phyloP scores from a whole-genome alignment of 2,113 vertebrate species.

The Pseudopodoces humilis region DNA sequence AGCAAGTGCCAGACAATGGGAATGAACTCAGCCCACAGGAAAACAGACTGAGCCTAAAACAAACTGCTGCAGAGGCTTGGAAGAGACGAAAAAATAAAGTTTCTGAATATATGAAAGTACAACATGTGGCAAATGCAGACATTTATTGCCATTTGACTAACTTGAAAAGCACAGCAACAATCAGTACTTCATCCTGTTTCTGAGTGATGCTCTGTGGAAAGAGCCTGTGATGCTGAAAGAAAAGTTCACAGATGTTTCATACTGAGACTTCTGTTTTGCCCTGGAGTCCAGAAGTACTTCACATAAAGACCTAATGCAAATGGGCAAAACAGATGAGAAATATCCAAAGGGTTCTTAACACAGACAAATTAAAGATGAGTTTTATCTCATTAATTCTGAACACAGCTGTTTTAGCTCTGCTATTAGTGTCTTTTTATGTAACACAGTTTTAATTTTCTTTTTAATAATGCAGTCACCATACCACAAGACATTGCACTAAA shows the following conservation, averaged over 20 bases:
- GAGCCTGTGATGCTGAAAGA: neutral
- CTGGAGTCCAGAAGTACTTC: neutral
- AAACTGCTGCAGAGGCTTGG: neutral
- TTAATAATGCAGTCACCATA: neutral
- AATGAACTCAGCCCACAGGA: neutral
- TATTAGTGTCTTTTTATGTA: neutral
- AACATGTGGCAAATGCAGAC: neutral
- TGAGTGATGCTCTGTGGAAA: neutral
- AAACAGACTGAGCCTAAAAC: neutral
- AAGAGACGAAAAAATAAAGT: neutral
- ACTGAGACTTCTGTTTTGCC: neutral
- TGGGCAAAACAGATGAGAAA: neutral
- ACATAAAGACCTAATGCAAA: neutral
- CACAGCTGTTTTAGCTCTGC: neutral
- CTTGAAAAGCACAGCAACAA: neutral
- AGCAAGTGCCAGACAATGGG: neutral
- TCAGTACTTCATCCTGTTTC: neutral
- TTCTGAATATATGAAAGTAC: neutral
- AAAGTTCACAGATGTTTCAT: neutral
- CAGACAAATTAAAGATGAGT: neutral
- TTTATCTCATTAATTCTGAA: neutral
- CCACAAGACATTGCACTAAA: neutral
- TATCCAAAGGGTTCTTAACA: neutral
- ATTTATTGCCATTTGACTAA: neutral
- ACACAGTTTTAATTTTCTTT: neutral